phyloP scores from a whole-genome alignment of 1,140 invertebrate genomes.

The Calliopsis andreniformis region DNA sequence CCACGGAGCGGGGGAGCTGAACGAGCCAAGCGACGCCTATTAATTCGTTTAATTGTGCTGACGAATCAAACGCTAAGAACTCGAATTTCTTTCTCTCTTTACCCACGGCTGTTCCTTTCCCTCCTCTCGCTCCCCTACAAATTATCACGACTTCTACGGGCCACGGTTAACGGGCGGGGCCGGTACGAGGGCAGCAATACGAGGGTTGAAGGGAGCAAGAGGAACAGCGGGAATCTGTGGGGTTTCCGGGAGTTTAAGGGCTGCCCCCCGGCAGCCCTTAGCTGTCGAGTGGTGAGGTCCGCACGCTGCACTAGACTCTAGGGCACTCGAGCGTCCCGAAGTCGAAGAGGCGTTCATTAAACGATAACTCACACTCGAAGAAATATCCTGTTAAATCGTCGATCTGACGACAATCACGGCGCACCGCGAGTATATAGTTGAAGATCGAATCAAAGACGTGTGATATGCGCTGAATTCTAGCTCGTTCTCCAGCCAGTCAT shows the following conservation, averaged over 20 bases:
- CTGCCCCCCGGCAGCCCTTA: constrained; percentile 76
- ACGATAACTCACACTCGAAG: constrained; percentile 73
- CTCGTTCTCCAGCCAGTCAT: constrained; percentile 24
- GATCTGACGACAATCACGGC: constrained; percentile 62
- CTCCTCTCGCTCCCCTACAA: constrained; percentile 57
- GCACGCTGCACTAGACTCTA: constrained; percentile 73
- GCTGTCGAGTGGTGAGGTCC: constrained; percentile 64
- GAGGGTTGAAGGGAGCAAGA: constrained; percentile 1
- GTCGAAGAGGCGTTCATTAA: constrained; percentile 76
- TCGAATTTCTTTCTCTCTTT: constrained; percentile 50
- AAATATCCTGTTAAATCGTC: constrained; percentile 68
- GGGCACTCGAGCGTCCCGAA: constrained; percentile 69
- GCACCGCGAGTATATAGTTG: constrained; percentile 10
- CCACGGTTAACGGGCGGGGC: constrained; percentile 50
- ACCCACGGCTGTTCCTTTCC: constrained; percentile 5
- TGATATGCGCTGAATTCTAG: constrained; percentile 29
- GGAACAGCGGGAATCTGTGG: constrained; percentile 47
- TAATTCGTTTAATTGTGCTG: constrained; percentile 79
- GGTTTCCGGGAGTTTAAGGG: too few species aligned
- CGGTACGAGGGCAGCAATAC: constrained; percentile 25
- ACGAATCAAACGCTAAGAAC: constrained; percentile 75
- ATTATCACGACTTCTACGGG: constrained; percentile 73
- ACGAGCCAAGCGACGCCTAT: constrained; percentile 66
- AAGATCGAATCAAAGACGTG: constrained; percentile 35
- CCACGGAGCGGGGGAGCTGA: constrained; percentile 37